Evolutionary conservation across 2,797 vertebrate species (phyloP), one percentile per base, ranked within the genome.

Genomic region (Pampus argenteus): DNA sequence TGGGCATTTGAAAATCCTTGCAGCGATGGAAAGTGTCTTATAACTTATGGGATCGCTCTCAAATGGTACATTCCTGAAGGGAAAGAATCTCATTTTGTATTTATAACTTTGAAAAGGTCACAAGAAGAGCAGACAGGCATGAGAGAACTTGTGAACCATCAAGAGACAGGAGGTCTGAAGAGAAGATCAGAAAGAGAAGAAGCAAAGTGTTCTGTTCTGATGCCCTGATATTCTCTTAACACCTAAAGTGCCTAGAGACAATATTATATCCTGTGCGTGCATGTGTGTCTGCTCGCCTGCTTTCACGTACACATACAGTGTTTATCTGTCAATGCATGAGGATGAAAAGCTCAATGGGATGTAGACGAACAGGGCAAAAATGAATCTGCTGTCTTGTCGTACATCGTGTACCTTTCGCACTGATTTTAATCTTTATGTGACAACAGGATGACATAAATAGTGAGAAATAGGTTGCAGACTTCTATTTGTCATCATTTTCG

Each of bases 81-180:
- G 85, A 86, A 77, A 81, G 65, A 90, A 85, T 91, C 92, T 93
- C 83, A 93, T 94, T 93, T 87, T 84, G 69, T 89, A 91, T 91
- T 90, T 90, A 92, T 94, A 88, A 91, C 87, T 93, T 92, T 90
- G 88, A 89, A 94, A 94, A 94, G 92, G 94, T 94, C 93, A 93
- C 60, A 3, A 31, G 67, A 76, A 84, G 81, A 92, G 87, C 82
- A 90, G 89, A 84, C 77, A 78, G 81, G 87, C 83, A 81, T 66
- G 69, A 70, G 81, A 88, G 87, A 91, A 90, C 83, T 84, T 65
- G 71, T 66, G 82, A 91, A 88, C 73, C 84, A 83, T 71, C 81
- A 60, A 82, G 88, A 90, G 84, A 87, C 60, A 58, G 50, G 26
- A 76, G 76, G 86, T 81, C 71, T 81, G 84, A 74, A 44, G 66